A percentile compares a stretch with the other conserved stretches of the same genome.
Conservation (phyloP, 30 jellyfish, hydroid and myxozoan genomes). For the Turritopsis dohrnii region DNA sequence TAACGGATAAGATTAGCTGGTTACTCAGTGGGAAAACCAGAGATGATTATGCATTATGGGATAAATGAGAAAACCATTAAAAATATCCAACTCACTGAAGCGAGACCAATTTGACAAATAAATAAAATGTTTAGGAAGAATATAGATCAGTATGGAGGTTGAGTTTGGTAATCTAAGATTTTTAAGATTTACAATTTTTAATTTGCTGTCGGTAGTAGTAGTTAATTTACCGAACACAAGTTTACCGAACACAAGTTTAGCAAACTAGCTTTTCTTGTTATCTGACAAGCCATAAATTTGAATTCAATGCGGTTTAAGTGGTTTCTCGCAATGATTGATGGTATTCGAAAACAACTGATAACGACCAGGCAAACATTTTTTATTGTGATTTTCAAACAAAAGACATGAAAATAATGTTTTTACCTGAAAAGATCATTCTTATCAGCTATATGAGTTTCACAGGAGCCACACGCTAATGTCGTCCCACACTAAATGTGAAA, state of each 20-base stretch:
- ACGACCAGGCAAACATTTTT: too few relatives aligned
- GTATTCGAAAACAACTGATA: too few relatives aligned
- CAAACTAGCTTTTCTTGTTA: too few relatives aligned
- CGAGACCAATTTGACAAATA: neutral
- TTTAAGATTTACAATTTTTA: neutral
- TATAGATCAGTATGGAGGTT: too few relatives aligned
- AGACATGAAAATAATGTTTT: neutral
- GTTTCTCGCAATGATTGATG: too few relatives aligned
- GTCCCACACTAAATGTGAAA: conserved; percentile 30
- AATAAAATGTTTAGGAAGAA: neutral
- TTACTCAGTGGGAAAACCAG: neutral
- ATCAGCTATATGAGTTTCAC: conserved; percentile 53
- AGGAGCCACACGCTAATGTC: conserved; percentile 29
- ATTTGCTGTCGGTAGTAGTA: too few relatives aligned
- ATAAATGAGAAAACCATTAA: neutral
- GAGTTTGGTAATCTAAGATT: too few relatives aligned
- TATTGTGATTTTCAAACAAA: neutral
- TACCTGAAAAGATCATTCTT: conserved; percentile 82
- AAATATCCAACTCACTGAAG: neutral
- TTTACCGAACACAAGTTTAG: too few relatives aligned
- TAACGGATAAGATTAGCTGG: too few relatives aligned
- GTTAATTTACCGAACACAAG: too few relatives aligned
- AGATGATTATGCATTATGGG: neutral
- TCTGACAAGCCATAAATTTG: too few relatives aligned
- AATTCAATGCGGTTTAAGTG: too few relatives aligned